Conservation (phyloP, 2,888 invertebrate species). For the Noctua janthe region DNA sequence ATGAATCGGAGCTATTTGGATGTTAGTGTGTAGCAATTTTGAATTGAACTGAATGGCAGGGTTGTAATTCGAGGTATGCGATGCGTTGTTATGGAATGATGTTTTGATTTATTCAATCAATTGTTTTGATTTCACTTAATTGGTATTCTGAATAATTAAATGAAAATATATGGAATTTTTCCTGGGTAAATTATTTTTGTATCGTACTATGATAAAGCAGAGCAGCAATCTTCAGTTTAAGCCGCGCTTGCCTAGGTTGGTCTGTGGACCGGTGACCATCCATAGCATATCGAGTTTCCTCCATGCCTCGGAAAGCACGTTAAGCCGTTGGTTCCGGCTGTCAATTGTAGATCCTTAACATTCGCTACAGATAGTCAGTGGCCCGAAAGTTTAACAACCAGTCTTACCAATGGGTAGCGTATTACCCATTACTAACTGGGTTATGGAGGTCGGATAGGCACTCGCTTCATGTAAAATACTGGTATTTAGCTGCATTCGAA, state of each 20-base stretch:
- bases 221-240: too few species aligned
- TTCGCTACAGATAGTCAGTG: too few species aligned
- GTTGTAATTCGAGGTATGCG: background rate
- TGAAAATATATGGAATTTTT: background rate
- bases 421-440: too few species aligned
- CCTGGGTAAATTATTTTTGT: background rate
- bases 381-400: background rate
- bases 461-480: too few species aligned
- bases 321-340: too few species aligned
- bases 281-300: too few species aligned
- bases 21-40: slow-evolving; percentile 16
- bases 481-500: too few species aligned
- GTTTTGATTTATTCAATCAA: slow-evolving; percentile 10
- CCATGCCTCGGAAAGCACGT: too few species aligned
- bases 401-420: background rate
- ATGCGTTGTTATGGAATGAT: background rate
- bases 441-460: too few species aligned
- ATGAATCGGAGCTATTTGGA: slow-evolving; percentile 38
- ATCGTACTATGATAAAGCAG: background rate
- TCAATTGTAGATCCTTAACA: too few species aligned
- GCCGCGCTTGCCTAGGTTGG: too few species aligned
- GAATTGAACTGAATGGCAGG: background rate
- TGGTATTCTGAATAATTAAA: background rate
- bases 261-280: too few species aligned
- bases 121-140: background rate